Evolutionary conservation across 92 coral and sea anemone species (phyloP).

Genomic region (Pocillopora meandrina): DNA sequence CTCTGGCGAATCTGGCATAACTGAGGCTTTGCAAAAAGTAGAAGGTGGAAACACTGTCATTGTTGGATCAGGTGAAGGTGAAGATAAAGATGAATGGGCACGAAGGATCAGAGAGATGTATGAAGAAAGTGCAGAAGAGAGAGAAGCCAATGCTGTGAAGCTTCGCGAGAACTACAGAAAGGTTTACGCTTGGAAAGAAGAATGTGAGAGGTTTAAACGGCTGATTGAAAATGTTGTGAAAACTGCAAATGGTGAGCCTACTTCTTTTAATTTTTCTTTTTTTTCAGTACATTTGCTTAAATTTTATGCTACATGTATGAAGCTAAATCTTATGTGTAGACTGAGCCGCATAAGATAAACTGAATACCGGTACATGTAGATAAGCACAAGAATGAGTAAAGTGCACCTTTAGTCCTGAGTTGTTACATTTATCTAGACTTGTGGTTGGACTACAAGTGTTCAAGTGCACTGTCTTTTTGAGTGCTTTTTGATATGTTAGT

Average conservation of each 20-base stretch:
- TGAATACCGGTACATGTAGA: too few species aligned
- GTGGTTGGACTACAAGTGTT: too few species aligned
- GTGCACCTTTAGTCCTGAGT: too few species aligned
- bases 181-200: neutral
- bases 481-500: too few species aligned
- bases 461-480: too few species aligned
- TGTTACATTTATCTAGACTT: too few species aligned
- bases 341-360: too few species aligned
- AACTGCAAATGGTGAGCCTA: neutral
- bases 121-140: slow-evolving; percentile 9
- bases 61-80: slow-evolving; percentile 6
- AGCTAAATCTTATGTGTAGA: too few species aligned
- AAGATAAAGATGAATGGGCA: slow-evolving; percentile 8
- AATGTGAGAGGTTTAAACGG: slow-evolving; percentile 4
- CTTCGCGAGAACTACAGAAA: too few species aligned
- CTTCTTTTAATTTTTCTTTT: neutral
- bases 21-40: slow-evolving; percentile 26
- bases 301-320: too few species aligned
- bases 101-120: neutral
- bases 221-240: neutral
- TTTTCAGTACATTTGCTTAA: too few species aligned
- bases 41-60: slow-evolving; percentile 5
- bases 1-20: neutral
- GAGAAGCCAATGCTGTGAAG: neutral
- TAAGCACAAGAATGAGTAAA: too few species aligned